Evolutionary conservation across 1,140 invertebrate genomes (phyloP).

Genomic region (Trichogramma pretiosum): DNA sequence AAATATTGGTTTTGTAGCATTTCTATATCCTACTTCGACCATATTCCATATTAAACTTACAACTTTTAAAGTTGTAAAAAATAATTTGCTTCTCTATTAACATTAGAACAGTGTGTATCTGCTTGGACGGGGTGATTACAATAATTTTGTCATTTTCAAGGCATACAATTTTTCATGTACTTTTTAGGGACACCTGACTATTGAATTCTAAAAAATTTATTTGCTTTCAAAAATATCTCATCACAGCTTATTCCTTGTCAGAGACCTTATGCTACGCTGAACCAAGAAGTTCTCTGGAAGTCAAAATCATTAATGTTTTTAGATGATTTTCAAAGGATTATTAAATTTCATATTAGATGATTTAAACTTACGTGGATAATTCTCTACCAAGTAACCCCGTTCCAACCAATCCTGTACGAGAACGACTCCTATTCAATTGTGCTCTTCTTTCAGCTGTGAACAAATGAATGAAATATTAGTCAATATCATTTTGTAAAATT

Average conservation of each 20-base stretch:
- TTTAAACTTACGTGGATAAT: constrained; percentile 48
- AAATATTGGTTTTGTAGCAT: no score
- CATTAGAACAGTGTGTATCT: constrained; percentile 12
- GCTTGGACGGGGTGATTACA: constrained; percentile 16
- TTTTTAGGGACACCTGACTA: no score
- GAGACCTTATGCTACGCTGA: constrained; percentile 41
- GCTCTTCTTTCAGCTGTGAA: constrained; percentile 70
- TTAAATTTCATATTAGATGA: constrained; percentile 5
- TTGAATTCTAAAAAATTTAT: no score
- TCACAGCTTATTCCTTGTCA: constrained; percentile 40
- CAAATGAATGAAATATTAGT: constrained; percentile 3
- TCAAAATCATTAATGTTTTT: constrained; percentile 16
- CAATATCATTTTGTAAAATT: background rate
- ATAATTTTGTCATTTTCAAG: constrained; percentile 16
- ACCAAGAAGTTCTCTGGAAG: constrained; percentile 42
- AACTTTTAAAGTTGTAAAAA: constrained; percentile 10
- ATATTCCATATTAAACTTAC: no score
- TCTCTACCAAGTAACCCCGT: constrained; percentile 48
- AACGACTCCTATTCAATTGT: constrained; percentile 75
- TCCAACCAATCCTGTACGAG: constrained; percentile 64
- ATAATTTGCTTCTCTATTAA: constrained; percentile 12
- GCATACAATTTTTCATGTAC: background rate
- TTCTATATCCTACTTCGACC: no score
- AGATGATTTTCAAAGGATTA: constrained; percentile 6
- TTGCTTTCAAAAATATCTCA: constrained; percentile 30